Percentiles rank a stretch among this genome's conserved stretches.
Conservation (phyloP, 2,797 vertebrate genomes). For the Acanthurus lineatus region DNA sequence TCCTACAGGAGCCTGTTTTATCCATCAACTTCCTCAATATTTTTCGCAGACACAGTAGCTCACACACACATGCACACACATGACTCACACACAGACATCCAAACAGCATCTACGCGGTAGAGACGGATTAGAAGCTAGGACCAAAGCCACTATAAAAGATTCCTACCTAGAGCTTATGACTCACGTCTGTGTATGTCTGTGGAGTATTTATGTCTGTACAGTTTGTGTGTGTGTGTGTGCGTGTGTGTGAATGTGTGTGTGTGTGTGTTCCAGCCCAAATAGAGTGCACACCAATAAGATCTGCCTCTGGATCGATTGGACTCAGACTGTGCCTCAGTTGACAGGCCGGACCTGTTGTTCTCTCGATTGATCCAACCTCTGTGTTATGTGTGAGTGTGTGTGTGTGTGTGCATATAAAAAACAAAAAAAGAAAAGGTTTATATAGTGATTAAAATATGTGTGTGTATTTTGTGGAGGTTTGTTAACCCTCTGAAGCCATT, state of each 20-base stretch:
- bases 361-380: slow-evolving; percentile 73
- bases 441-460: slow-evolving; percentile 23
- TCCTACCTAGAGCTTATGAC: slow-evolving; percentile 58
- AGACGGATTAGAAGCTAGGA: slow-evolving; percentile 52
- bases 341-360: slow-evolving; percentile 72
- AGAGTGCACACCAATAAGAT: slow-evolving; percentile 74
- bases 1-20: slow-evolving; percentile 55
- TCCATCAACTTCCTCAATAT: slow-evolving; percentile 50
- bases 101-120: slow-evolving; percentile 39
- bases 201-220: slow-evolving; percentile 30
- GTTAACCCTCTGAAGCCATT: neutral
- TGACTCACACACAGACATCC: slow-evolving; percentile 27
- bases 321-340: slow-evolving; percentile 76
- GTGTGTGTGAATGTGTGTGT: slow-evolving; percentile 34
- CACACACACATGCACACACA: slow-evolving; percentile 11
- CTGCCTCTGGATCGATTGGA: slow-evolving; percentile 70
- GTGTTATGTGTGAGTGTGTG: slow-evolving; percentile 41
- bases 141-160: slow-evolving; percentile 65
- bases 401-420: slow-evolving; percentile 34
- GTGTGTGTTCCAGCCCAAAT: slow-evolving; percentile 58
- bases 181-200: slow-evolving; percentile 51
- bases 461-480: neutral
- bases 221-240: slow-evolving; percentile 30
- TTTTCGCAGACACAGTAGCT: slow-evolving; percentile 36
- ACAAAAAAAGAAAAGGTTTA: slow-evolving; percentile 11